Evolutionary conservation across 2,797 vertebrate genomes (phyloP).

Genomic region (Toxotes lorentzi): DNA sequence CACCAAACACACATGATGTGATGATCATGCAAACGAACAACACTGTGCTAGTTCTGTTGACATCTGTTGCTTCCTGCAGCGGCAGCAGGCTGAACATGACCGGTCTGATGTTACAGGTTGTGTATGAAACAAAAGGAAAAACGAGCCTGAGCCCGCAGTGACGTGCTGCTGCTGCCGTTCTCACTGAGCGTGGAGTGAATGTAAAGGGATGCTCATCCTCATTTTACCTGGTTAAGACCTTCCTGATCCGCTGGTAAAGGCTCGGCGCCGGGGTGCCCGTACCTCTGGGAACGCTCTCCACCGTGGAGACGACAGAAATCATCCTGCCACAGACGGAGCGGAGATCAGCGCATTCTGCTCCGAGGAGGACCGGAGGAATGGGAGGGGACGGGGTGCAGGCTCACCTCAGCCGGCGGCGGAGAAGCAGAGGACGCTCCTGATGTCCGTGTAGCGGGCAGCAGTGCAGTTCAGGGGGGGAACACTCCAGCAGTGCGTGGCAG

Average conservation of each 20-base stretch:
- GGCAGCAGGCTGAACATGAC: neutral
- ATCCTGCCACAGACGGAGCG: conserved; percentile 82
- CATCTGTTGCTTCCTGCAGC: conserved; percentile 53
- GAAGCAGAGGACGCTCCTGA: neutral
- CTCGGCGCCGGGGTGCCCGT: conserved; percentile 85
- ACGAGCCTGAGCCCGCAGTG: neutral
- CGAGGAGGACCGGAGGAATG: conserved; percentile 47
- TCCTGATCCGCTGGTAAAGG: conserved; percentile 89
- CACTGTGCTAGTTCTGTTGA: neutral
- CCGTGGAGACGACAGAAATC: conserved; percentile 92
- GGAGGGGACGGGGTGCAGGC: conserved; percentile 25
- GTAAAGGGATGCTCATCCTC: conserved; percentile 21
- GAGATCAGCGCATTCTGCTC: conserved; percentile 85
- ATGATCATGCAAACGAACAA: neutral
- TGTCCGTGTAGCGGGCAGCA: conserved; percentile 3
- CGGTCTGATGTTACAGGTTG: conserved; percentile 27
- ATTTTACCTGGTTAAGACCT: conserved; percentile 91
- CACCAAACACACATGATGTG: neutral
- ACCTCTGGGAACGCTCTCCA: conserved; percentile 90
- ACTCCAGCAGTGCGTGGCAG: neutral
- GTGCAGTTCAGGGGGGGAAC: neutral
- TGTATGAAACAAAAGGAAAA: conserved; percentile 14
- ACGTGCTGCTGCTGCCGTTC: neutral
- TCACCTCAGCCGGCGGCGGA: conserved; percentile 5
- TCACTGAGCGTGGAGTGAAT: conserved; percentile 54